Evolutionary conservation across 1,140 invertebrate genomes (phyloP).

Genomic region (Philaenus spumarius): DNA sequence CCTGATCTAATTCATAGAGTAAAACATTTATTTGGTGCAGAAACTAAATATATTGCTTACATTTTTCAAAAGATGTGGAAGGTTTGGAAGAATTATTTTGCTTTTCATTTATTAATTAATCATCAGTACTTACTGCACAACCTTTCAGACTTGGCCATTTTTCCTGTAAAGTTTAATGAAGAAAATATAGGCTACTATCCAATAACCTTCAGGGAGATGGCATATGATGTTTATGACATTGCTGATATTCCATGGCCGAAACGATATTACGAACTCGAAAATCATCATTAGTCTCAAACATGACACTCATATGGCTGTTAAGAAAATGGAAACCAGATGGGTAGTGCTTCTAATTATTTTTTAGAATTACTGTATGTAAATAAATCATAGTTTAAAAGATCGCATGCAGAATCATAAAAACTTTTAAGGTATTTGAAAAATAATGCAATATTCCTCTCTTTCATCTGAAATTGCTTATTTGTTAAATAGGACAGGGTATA

Average conservation of each 20-base stretch:
- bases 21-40: not conserved
- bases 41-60: not conserved
- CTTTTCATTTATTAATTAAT: not conserved
- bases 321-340: no score
- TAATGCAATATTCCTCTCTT: no score
- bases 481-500: no score
- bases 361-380: no score
- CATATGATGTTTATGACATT: not conserved
- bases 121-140: not conserved
- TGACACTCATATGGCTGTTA: no score
- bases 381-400: no score
- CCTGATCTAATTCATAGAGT: constrained; percentile 21
- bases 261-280: no score
- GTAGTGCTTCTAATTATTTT: no score
- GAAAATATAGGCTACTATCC: not conserved
- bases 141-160: not conserved
- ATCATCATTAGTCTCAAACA: no score
- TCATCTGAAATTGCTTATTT: no score
- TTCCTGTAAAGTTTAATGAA: not conserved
- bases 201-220: constrained; percentile 1
- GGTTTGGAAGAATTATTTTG: not conserved
- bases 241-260: not conserved
- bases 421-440: no score
- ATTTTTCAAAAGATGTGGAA: not conserved
- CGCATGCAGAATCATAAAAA: no score